Conservation (phyloP, 1,140 invertebrate species). For the Drosophila trapezifrons region DNA sequence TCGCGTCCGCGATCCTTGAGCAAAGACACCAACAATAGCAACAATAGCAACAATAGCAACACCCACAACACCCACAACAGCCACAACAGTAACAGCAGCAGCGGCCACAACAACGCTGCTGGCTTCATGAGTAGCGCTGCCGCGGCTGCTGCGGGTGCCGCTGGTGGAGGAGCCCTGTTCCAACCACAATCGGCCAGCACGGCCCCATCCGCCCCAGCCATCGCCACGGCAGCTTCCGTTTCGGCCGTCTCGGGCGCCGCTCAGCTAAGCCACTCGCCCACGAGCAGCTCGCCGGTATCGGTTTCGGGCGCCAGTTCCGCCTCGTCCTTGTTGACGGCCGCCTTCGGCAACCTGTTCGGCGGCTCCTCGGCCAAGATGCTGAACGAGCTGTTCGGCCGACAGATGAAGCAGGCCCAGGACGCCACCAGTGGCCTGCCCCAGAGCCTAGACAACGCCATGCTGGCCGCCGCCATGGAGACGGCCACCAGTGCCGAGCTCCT, state of each 20-base stretch:
- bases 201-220: constrained; percentile 32
- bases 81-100: constrained; percentile 58
- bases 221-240: constrained; percentile 26
- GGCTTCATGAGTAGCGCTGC: constrained; percentile 88
- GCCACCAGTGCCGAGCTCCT: constrained; percentile 80
- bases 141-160: constrained; percentile 83
- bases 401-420: constrained; percentile 89
- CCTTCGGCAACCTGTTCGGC: constrained; percentile 90
- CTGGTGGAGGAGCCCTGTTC: constrained; percentile 88
- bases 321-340: constrained; percentile 79
- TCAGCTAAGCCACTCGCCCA: constrained; percentile 46
- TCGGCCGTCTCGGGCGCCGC: constrained; percentile 1
- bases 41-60: constrained; percentile 29
- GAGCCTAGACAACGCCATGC: constrained; percentile 81
- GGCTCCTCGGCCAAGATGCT: constrained; percentile 91
- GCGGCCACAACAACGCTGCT: constrained; percentile 79
- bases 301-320: constrained; percentile 64
- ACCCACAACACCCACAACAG: too few relatives aligned
- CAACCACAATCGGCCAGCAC: constrained; percentile 62
- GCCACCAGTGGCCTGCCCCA: constrained; percentile 86
- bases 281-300: constrained; percentile 61
- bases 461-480: constrained; percentile 83
- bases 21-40: constrained; percentile 53
- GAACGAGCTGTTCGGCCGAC: constrained; percentile 91
- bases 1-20: constrained; percentile 75